These are phyloP conservation scores for Volucella inanis DNA, from an alignment of 2,888 invertebrate genomes.

Conservation along the genomic window DNA sequence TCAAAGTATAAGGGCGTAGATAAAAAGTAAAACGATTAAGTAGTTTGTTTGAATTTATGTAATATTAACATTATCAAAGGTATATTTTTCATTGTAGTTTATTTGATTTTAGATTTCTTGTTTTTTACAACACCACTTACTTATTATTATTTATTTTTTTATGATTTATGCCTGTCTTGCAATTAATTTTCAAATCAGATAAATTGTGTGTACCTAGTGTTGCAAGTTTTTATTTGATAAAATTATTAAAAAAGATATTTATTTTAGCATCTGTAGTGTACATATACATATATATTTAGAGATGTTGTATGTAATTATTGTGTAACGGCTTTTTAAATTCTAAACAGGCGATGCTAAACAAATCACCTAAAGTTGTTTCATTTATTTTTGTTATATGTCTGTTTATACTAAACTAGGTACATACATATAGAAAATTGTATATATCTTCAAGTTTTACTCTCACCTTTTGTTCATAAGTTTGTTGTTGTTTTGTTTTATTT, in stretches of 20 bases:
- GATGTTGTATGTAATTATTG: conserved; percentile 12
- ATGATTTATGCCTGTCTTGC: conserved; percentile 24
- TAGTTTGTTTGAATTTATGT: not conserved
- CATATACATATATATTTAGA: conserved; percentile 9
- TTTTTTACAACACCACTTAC: conserved; percentile 22
- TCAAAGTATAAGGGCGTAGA: conserved; percentile 1
- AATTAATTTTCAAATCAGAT: conserved; percentile 28
- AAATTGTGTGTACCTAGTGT: conserved; percentile 4
- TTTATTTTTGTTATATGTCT: conserved; percentile 10
- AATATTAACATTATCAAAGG: conserved; percentile 40
- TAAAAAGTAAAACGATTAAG: conserved; percentile 6
- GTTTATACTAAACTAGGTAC: conserved; percentile 37
- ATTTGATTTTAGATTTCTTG: conserved; percentile 34
- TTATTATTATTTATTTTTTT: not conserved
- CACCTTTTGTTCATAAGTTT: conserved; percentile 60
- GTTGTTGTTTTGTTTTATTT: conserved; percentile 23
- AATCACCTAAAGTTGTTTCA: conserved; percentile 1
- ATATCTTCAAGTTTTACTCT: conserved; percentile 16
- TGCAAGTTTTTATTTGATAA: conserved; percentile 28
- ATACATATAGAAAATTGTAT: conserved; percentile 12
- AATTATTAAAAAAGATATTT: conserved; percentile 13
- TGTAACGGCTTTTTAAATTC: conserved; percentile 22
- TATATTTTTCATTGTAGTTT: conserved; percentile 32
- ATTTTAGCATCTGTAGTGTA: conserved; percentile 25
- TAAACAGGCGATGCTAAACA: not conserved